Base-by-base conservation (phyloP, 2,888 invertebrate species). In the Pandemis corylana region DNA sequence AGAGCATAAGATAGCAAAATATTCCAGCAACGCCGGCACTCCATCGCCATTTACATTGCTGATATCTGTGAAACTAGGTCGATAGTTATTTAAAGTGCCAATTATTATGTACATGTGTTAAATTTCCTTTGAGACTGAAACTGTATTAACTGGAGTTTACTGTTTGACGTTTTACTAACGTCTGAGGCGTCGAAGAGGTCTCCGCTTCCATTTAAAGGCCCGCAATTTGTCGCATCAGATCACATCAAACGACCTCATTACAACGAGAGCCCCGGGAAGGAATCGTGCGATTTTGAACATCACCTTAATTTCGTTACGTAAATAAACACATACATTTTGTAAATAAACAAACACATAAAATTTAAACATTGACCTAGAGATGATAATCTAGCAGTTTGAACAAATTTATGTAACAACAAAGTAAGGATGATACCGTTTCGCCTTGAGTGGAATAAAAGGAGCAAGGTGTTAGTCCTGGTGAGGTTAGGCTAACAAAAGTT, bases 231-330 rank as follows among this genome's bases (percentile, higher is more conserved):
- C 89, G 89, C 89, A 81, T 88, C 87, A 86, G 81, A 81, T 84
- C 83, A 89, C 88, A 85, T 89, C 88, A 90, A 89, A 89, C 85
- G 86, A 84, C 79, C 84, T 87, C 85, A 87, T 88, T 88, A 86
- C 80, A 68, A 49, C 75, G 76, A 62, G 76, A 71, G 61, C 75
- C 75, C 42, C 56, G 71, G 77, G 75, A 73, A 75, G 75, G 76
- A 75, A 69, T 75, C 71, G 75, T 73, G 76, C 77, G 75, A 76
- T 80, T 79, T 78, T 77, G 78, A 76, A 78, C 74, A 74, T 68
- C 77, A 78, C 77, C 76, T 77, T 77, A 76, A 75, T 75, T 75
- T 63, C 62, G 66, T 67, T 66, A 66, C 20, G 66, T 70, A 62
- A 74, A 69, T 66, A 74, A 70, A 66, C 69, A 69, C 64, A 64